Evolutionary conservation across 2,797 vertebrate species (phyloP).

Genomic region (Sebastes hubbsi): DNA sequence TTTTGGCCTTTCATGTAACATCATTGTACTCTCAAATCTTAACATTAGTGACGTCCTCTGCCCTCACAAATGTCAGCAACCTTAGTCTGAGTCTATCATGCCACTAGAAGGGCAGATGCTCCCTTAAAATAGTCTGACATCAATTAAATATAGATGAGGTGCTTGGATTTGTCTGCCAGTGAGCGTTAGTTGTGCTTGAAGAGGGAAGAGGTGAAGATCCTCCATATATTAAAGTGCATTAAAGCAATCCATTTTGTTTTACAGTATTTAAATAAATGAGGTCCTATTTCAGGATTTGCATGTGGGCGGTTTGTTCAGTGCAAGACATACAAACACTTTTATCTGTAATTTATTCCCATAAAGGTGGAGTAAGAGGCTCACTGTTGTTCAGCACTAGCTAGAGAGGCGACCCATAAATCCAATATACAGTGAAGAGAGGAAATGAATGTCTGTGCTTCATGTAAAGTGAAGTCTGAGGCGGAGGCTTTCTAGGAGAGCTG

Average conservation of each 20-base stretch:
- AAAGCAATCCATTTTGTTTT: constrained; percentile 14
- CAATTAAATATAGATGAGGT: constrained; percentile 79
- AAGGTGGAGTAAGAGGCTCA: constrained; percentile 1
- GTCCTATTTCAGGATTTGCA: constrained; percentile 13
- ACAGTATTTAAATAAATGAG: constrained; percentile 5
- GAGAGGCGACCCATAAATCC: constrained; percentile 2
- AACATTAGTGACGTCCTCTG: constrained; percentile 21
- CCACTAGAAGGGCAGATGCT: constrained; percentile 62
- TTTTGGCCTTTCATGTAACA: constrained; percentile 9
- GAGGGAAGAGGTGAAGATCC: constrained; percentile 12
- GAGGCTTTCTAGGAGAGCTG: not conserved
- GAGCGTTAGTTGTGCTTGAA: constrained; percentile 44
- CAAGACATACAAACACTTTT: constrained; percentile 7
- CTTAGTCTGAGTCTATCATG: constrained; percentile 40
- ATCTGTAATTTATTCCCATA: constrained; percentile 19
- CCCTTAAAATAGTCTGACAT: constrained; percentile 76
- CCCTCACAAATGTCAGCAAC: constrained; percentile 50
- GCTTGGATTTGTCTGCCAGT: constrained; percentile 65
- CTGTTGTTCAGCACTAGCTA: not conserved
- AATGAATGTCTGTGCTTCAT: not conserved
- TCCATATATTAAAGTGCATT: constrained; percentile 14
- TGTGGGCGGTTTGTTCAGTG: constrained; percentile 7
- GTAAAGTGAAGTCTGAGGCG: not conserved
- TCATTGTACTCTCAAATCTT: constrained; percentile 28
- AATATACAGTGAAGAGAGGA: not conserved